Evolutionary conservation across 1,140 invertebrate genomes (phyloP).

Genomic region (Drosophila asahinai): DNA sequence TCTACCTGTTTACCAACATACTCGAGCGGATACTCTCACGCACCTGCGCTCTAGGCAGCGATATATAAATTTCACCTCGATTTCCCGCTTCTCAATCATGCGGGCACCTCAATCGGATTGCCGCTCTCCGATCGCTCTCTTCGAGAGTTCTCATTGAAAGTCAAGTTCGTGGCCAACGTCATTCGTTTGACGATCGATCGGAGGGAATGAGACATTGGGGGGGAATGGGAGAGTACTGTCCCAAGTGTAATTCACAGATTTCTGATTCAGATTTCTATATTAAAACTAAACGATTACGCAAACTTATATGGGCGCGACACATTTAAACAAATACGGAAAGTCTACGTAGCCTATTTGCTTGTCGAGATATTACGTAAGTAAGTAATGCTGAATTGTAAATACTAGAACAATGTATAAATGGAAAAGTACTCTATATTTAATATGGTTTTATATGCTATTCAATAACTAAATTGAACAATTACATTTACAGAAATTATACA

Average conservation of each 20-base stretch:
- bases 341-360: neutral
- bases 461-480: too few relatives aligned
- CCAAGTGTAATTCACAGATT: neutral
- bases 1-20: slow-evolving; percentile 30
- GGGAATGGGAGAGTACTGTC: neutral
- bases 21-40: neutral
- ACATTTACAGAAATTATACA: too few relatives aligned
- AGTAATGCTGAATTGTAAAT: neutral
- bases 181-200: slow-evolving; percentile 20
- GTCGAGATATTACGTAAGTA: neutral
- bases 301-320: slow-evolving; percentile 2
- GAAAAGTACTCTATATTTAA: neutral
- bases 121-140: neutral
- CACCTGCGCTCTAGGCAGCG: slow-evolving; percentile 15
- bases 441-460: neutral
- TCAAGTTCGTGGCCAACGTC: slow-evolving; percentile 42
- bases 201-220: slow-evolving; percentile 1
- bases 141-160: slow-evolving; percentile 10
- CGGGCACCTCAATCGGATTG: slow-evolving; percentile 8
- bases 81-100: slow-evolving; percentile 19
- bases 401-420: neutral
- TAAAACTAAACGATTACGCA: slow-evolving; percentile 13
- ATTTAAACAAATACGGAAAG: slow-evolving; percentile 4
- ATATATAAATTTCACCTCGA: slow-evolving; percentile 23
- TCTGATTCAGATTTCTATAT: slow-evolving; percentile 15